Conservation (phyloP, 2,113 vertebrate genomes). For the Microtus montanus region DNA sequence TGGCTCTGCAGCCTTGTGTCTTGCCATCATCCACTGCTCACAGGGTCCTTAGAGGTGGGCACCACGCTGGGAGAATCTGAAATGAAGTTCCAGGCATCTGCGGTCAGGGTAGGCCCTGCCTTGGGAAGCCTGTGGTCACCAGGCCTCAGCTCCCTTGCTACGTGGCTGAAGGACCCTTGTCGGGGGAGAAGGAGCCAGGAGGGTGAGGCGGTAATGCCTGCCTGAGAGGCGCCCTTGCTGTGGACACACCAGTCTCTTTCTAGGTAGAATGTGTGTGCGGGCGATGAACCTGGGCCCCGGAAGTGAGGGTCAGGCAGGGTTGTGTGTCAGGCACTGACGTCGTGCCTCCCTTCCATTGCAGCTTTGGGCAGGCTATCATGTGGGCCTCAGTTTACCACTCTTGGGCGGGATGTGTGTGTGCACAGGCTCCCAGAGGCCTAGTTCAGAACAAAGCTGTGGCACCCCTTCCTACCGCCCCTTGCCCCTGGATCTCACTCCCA, state of each 20-base stretch:
- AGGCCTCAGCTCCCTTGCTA: background rate
- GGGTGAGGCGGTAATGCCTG: background rate
- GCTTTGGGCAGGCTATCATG: no score
- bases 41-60: background rate
- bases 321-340: no score
- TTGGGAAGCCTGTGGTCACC: no score
- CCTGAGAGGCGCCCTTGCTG: rapidly evolving
- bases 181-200: no score
- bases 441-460: background rate
- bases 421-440: background rate
- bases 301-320: background rate
- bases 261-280: rapidly evolving
- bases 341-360: rapidly evolving
- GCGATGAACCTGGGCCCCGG: rapidly evolving
- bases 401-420: background rate
- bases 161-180: background rate
- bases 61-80: no score
- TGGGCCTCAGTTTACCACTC: background rate
- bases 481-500: background rate
- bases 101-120: background rate
- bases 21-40: rapidly evolving
- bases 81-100: background rate
- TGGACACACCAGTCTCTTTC: background rate
- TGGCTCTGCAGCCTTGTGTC: background rate
- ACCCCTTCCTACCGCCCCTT: rapidly evolving